These are phyloP conservation scores for Cephus pygmeus DNA, from an alignment of 2,888 invertebrate genomes.

Conservation along the genomic window DNA sequence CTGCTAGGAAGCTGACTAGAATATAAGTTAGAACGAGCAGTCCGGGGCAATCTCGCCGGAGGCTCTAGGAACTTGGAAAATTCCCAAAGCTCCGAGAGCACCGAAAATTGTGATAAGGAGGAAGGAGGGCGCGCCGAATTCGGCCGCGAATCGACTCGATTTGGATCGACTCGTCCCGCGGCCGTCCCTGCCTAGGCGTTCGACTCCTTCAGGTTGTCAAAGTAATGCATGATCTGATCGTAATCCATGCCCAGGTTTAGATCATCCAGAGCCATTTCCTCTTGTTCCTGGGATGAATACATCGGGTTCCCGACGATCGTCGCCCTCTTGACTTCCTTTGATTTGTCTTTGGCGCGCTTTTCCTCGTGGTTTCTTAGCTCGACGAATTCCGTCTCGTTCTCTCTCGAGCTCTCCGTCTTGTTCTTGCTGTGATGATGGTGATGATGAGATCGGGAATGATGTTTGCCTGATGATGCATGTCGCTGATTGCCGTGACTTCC, in stretches of 20 bases:
- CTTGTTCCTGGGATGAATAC: conserved; percentile 74
- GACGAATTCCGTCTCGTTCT: conserved; percentile 52
- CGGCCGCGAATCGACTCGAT: background rate
- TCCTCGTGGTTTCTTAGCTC: conserved; percentile 55
- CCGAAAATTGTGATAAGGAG: background rate
- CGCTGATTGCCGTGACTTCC: conserved; percentile 55
- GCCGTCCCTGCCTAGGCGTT: conserved; percentile 80
- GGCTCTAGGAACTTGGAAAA: background rate
- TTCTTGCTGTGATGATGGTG: conserved; percentile 42
- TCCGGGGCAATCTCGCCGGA: background rate
- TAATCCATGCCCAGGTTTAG: conserved; percentile 91
- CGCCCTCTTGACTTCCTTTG: conserved; percentile 80
- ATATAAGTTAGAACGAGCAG: conserved; percentile 40
- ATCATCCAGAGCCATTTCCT: conserved; percentile 81
- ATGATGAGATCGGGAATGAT: conserved; percentile 27
- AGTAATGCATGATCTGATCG: conserved; percentile 97
- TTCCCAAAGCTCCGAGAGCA: background rate
- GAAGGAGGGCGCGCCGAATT: conserved; percentile 1
- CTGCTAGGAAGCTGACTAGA: conserved; percentile 66
- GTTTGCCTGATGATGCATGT: conserved; percentile 39
- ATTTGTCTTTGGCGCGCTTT: conserved; percentile 46
- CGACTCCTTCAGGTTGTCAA: conserved; percentile 96
- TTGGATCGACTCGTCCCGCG: background rate
- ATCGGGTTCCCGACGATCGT: conserved; percentile 91
- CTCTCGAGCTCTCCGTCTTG: conserved; percentile 37